A percentile compares a stretch with the other conserved stretches of the same genome.
phyloP scores from a whole-genome alignment of 2,797 vertebrate genomes.

The Anguilla marmorata region DNA sequence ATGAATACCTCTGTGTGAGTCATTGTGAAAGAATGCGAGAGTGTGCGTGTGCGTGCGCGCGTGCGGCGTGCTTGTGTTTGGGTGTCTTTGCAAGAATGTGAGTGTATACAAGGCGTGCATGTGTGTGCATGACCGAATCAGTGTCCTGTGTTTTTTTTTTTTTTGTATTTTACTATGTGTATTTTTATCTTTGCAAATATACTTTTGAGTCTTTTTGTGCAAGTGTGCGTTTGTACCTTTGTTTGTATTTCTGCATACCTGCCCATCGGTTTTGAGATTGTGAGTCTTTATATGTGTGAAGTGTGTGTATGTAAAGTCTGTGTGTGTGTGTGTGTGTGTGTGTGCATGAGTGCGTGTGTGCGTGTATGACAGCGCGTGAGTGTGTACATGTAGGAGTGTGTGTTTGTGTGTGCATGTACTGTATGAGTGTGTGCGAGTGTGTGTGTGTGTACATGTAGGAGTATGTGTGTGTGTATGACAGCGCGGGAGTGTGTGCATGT shows the following conservation, averaged over 20 bases:
- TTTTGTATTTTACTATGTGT: background rate
- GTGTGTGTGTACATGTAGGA: conserved; percentile 29
- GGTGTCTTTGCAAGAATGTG: conserved; percentile 29
- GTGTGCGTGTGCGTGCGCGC: conserved; percentile 46
- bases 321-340: background rate
- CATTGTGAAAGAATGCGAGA: conserved; percentile 50
- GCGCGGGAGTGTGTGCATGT: background rate
- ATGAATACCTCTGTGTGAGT: conserved; percentile 74
- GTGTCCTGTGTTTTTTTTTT: background rate
- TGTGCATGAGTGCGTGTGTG: background rate
- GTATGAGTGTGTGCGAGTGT: conserved; percentile 39
- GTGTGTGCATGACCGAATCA: background rate
- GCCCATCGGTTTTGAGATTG: conserved; percentile 17
- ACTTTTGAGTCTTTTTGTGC: background rate
- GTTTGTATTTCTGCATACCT: background rate
- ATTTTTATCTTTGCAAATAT: background rate
- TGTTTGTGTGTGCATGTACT: background rate
- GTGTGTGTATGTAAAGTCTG: background rate
- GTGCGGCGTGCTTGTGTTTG: conserved; percentile 35
- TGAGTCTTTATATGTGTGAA: conserved; percentile 26
- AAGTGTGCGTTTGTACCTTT: background rate
- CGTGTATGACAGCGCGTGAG: background rate
- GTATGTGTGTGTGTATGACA: conserved; percentile 18
- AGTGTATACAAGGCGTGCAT: background rate
- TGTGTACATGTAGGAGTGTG: background rate